These are phyloP conservation scores for Hanleya hanleyi DNA, from an alignment of 2,888 invertebrate genomes.

Conservation along the genomic window DNA sequence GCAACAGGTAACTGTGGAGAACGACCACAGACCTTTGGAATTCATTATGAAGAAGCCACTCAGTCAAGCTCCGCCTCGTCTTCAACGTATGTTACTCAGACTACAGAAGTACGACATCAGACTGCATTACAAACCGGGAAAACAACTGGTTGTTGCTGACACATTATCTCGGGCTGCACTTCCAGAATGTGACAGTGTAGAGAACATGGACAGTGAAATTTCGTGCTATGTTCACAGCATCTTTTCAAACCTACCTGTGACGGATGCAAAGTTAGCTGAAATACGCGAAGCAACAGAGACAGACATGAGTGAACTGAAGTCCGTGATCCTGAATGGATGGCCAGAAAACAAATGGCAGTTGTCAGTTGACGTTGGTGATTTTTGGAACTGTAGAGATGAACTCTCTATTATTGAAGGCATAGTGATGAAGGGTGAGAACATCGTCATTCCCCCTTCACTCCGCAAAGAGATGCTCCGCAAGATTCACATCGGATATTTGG, in stretches of 20 bases:
- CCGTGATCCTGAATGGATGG: constrained; percentile 13
- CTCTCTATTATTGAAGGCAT: constrained; percentile 8
- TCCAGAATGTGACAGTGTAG: neutral
- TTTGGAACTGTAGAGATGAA: constrained; percentile 20
- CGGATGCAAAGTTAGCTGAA: constrained; percentile 29
- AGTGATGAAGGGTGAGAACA: constrained; percentile 9
- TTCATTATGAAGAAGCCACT: constrained; percentile 20
- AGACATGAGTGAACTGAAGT: constrained; percentile 11
- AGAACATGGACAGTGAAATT: constrained; percentile 1
- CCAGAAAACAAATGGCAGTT: constrained; percentile 12
- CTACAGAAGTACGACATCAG: constrained; percentile 15
- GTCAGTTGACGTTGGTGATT: constrained; percentile 17
- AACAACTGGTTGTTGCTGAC: neutral
- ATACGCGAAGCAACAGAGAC: constrained; percentile 19
- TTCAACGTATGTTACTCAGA: constrained; percentile 16
- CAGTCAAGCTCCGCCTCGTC: neutral
- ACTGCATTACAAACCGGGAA: neutral
- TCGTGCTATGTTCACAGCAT: constrained; percentile 34
- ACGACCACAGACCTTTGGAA: constrained; percentile 23
- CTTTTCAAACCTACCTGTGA: constrained; percentile 23
- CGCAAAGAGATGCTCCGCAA: constrained; percentile 17
- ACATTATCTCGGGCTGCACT: neutral
- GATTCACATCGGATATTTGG: constrained; percentile 37
- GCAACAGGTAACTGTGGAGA: constrained; percentile 7
- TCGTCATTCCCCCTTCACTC: constrained; percentile 8